These are phyloP conservation scores for Aix galericulata DNA, from an alignment of 2,113 vertebrate genomes.

Conservation along the genomic window DNA sequence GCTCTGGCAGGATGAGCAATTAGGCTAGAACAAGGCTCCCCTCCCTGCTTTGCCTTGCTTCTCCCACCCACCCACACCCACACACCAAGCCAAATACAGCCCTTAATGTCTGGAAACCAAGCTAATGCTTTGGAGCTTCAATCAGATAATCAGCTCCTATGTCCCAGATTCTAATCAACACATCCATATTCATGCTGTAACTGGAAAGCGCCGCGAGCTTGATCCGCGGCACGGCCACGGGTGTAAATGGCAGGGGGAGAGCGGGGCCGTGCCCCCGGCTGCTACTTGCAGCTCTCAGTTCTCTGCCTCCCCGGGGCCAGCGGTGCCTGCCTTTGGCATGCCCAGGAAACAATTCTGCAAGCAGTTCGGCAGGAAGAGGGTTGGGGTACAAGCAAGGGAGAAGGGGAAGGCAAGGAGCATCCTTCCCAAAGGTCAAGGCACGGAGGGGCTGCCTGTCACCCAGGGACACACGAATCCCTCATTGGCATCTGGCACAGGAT, in stretches of 20 bases:
- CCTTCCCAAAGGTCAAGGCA: background rate
- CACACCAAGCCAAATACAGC: slow-evolving; percentile 50
- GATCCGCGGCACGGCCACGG: background rate
- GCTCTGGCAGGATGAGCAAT: slow-evolving; percentile 34
- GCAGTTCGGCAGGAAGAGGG: background rate
- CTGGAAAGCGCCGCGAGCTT: slow-evolving; percentile 4
- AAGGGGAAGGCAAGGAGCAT: background rate
- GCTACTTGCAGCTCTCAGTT: background rate
- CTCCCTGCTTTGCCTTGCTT: slow-evolving; percentile 51
- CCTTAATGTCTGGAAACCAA: slow-evolving; percentile 55
- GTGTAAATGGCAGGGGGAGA: background rate
- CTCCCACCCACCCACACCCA: slow-evolving; percentile 55
- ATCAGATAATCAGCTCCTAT: slow-evolving; percentile 59
- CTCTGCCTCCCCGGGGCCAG: background rate
- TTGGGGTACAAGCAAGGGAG: background rate
- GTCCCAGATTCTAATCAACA: slow-evolving; percentile 68
- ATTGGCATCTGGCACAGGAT: background rate
- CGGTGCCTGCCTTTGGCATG: background rate
- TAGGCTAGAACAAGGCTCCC: background rate
- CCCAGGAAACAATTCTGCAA: background rate
- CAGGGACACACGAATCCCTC: background rate
- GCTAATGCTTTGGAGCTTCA: slow-evolving; percentile 53
- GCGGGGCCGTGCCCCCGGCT: background rate
- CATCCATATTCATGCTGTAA: slow-evolving; percentile 63
- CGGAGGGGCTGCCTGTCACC: background rate